Conservation (phyloP, 2,113 vertebrate species). For the Bubalus kerabau region DNA sequence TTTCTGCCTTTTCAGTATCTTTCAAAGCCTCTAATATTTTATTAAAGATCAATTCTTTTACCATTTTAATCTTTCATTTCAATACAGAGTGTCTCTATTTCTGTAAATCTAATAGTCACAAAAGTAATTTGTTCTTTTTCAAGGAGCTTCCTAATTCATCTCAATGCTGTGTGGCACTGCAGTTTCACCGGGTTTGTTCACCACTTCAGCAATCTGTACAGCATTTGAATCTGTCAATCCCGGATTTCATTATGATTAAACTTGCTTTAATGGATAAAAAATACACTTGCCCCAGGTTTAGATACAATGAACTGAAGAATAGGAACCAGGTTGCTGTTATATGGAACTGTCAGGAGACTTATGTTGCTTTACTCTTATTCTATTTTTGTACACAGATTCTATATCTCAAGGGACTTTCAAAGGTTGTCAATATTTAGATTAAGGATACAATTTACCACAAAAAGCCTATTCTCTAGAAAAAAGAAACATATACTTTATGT, state of each 20-base stretch:
- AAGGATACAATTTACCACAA: background rate
- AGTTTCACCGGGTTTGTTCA: background rate
- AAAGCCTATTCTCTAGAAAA: background rate
- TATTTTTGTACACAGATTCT: background rate
- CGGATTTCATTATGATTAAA: conserved; percentile 53
- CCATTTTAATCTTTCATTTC: conserved; percentile 2
- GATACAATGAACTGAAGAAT: background rate
- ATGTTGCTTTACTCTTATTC: background rate
- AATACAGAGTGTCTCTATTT: background rate
- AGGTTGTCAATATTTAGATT: background rate
- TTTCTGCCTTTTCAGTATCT: background rate
- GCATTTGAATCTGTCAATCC: background rate
- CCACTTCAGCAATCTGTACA: background rate
- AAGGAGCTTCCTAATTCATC: conserved; percentile 16
- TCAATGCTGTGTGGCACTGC: background rate
- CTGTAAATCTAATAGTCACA: conserved; percentile 10
- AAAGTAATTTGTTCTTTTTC: conserved; percentile 9
- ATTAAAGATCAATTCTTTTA: background rate
- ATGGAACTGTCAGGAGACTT: background rate
- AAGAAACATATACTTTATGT: background rate
- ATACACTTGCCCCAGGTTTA: background rate
- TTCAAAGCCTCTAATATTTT: background rate
- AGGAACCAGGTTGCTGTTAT: background rate
- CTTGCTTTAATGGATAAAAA: background rate
- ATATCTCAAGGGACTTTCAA: background rate